Base-by-base conservation (phyloP, 1,140 invertebrate species). In the Cheumatopsyche charites region DNA sequence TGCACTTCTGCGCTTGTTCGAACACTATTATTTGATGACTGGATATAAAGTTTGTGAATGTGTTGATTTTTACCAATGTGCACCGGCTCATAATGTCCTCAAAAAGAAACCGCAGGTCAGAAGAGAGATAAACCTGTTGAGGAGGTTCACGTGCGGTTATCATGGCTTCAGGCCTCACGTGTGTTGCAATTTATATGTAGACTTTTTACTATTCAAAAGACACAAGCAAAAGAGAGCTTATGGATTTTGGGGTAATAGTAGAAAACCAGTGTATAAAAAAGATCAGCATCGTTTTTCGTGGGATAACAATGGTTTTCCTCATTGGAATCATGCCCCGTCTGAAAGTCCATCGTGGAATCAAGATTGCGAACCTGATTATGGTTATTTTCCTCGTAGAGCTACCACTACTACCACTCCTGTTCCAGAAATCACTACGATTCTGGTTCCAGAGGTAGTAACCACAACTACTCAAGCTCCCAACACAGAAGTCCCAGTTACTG, bases 201-300 rank as follows among this genome's bases (percentile, higher is more conserved):
- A 65, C 26, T 63, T 36, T 17, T 29, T 61, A 7, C 23, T 72
- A 11, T 47, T 58, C 23, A 71, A 52, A 62, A 23, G 25, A n/a
- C 49, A 73, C 21, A 73, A 76, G 45, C 71, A 73, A 43, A 76
- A 76, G 45, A 42, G 75, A n/a, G 74, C 74, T 19, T 70, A 73
- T 62, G 62, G 43, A 17, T 52, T 21, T 17, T 71, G 68, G 25
- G 55, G 52, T n/a, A 43, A 74, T 15, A 45, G 21, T 43, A 41
- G 67, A 5, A 42, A 73, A 25, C 42, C 29, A 1, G 25, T 45
- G 0, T 43, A 67, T 12, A 49, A 62, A 5, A 15, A 52, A n/a
- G 67, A 70, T 12, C 55, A 63, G 11, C 73, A 75, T 29, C 70
- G 68, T 42, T 76, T 76, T 47, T 72, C 17, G 12, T 76, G 75